These are phyloP conservation scores for Eumaeus atala DNA, from an alignment of 1,140 invertebrate genomes.

Conservation along the genomic window DNA sequence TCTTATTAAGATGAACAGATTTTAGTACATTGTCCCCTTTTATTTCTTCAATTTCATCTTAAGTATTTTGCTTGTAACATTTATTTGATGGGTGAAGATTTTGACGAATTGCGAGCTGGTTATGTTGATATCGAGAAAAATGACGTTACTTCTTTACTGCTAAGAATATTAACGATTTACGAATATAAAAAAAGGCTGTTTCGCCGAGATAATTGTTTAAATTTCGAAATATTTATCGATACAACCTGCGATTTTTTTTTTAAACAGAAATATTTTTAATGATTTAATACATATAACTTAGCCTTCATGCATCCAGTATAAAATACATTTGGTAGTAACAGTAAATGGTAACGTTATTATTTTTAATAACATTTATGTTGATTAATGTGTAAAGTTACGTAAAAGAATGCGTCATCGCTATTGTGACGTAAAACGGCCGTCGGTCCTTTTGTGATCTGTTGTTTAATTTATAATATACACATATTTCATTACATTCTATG, in stretches of 20 bases:
- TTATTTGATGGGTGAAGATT: conserved; percentile 1
- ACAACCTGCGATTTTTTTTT: no score
- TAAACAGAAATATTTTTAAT: no score
- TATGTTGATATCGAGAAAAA: neutral
- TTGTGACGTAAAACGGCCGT: neutral
- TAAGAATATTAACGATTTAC: no score
- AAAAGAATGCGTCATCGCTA: neutral
- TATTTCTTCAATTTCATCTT: no score
- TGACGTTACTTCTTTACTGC: neutral
- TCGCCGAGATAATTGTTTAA: no score
- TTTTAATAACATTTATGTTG: neutral
- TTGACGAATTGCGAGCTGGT: neutral
- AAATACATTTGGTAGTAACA: no score
- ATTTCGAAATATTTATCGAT: no score
- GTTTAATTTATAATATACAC: conserved; percentile 1
- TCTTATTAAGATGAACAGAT: no score
- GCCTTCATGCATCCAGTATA: no score
- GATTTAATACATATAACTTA: no score
- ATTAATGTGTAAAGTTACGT: neutral
- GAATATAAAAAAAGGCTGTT: no score
- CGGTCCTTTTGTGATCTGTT: conserved; percentile 1
- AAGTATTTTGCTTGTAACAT: conserved; percentile 7
- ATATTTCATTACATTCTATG: conserved; percentile 7
- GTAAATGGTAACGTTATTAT: neutral
- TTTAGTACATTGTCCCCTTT: no score